Evolutionary conservation across 2,797 vertebrate genomes (phyloP), one percentile per base, ranked within the genome.

Genomic region (Calcarius lapponicus): DNA sequence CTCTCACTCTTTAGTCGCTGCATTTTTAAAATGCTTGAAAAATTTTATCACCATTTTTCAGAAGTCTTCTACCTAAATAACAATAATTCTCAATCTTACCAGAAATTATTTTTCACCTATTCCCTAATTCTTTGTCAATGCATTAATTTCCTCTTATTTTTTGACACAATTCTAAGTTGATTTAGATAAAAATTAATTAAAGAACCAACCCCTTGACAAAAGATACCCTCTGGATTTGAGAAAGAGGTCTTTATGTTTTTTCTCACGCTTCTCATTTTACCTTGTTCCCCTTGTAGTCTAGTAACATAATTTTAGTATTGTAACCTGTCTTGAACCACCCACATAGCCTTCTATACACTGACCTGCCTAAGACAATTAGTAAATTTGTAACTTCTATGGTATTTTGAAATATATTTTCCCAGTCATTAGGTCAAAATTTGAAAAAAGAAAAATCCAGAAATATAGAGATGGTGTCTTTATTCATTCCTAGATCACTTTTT

Each of bases 141-240:
- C 11, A 38, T 40, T 62, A 53, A 61, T 86, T 67, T 54, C 2
- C 6, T 47, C 9, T 38, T 48, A 18, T 50, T 7, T 61, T 86
- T 53, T 88, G 7, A 34, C 24, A 56, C 4, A 70, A 54, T 58
- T 47, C 28, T 43, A 4, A 3, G 0, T 40, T 36, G 15, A 2
- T 51, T 58, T 17, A 69, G 18, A 31, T 10, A n/a, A 65, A 83
- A 45, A 80, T 21, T 64, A 43, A 13, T 10, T 2, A 11, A 40
- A 24, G n/a, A 28, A 15, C 0, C 2, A 19, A 38, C 4, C 1
- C 6, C 29, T 3, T 14, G 17, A 11, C 3, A 92, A 75, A 88
- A 88, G 28, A 43, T 66, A 58, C 4, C 2, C 4, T 26, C 28
- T 60, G 9, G 3, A 5, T 43, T 19, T 25, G 8, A 86, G 14